Percentiles rank a stretch among this genome's conserved stretches.
phyloP scores from a whole-genome alignment of 2,113 vertebrate species.

The Elaphurus davidianus region DNA sequence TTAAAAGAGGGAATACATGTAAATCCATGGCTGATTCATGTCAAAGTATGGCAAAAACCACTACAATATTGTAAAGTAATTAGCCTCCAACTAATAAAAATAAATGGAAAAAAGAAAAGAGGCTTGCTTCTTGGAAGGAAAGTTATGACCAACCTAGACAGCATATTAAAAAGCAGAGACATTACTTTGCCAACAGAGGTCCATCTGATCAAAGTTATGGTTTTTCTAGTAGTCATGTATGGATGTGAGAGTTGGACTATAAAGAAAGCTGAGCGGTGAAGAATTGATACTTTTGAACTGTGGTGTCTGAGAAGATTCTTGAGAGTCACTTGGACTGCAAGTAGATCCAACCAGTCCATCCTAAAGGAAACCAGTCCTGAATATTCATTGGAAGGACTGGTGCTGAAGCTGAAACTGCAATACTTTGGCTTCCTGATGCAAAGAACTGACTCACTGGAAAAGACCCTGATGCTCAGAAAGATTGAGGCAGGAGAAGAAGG shows the following conservation, averaged over 20 bases:
- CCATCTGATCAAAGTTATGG: background rate
- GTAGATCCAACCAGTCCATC: background rate
- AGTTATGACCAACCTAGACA: background rate
- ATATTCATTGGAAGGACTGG: background rate
- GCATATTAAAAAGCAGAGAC: background rate
- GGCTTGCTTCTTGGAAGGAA: background rate
- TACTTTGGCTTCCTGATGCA: background rate
- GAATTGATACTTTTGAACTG: background rate
- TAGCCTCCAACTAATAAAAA: too few relatives aligned
- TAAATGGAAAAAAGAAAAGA: background rate
- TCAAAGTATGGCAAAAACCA: too few relatives aligned
- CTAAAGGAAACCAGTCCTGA: background rate
- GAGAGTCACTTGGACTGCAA: background rate
- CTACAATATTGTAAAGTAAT: too few relatives aligned
- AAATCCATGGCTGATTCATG: too few relatives aligned
- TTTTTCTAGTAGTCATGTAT: background rate
- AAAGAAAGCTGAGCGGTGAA: background rate
- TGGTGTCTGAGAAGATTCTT: background rate
- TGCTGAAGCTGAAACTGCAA: background rate
- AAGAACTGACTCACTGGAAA: background rate
- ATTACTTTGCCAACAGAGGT: background rate
- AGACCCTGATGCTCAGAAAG: background rate
- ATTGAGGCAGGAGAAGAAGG: background rate
- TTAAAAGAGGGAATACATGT: background rate
- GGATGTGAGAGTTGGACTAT: background rate